Conservation (phyloP, 2,888 invertebrate genomes). For the Bursaphelenchus okinawaensis region DNA sequence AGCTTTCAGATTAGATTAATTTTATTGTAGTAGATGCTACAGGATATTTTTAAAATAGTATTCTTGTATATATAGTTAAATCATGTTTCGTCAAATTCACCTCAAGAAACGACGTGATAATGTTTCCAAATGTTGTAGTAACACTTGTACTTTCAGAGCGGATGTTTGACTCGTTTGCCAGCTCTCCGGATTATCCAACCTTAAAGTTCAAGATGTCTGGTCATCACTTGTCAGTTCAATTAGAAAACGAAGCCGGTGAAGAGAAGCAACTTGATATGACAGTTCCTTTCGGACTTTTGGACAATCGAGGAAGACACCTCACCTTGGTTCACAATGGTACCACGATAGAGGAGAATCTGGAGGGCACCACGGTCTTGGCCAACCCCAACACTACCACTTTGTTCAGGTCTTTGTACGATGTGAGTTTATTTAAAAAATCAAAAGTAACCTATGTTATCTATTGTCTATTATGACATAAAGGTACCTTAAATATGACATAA, state of each 20-base stretch:
- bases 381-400: slow-evolving; percentile 24
- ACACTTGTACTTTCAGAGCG: slow-evolving; percentile 19
- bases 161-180: slow-evolving; percentile 28
- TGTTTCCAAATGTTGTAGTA: slow-evolving; percentile 11
- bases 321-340: slow-evolving; percentile 15
- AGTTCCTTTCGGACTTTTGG: slow-evolving; percentile 25
- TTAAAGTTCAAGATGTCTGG: slow-evolving; percentile 11
- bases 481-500: no score
- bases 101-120: no score
- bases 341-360: slow-evolving; percentile 9
- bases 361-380: slow-evolving; percentile 23
- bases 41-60: no score
- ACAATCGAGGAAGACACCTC: slow-evolving; percentile 19
- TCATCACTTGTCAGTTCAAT: slow-evolving; percentile 3
- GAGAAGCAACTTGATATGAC: slow-evolving; percentile 4
- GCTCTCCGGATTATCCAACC: slow-evolving; percentile 10
- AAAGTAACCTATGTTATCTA: not conserved
- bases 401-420: slow-evolving; percentile 28
- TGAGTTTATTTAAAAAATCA: slow-evolving; percentile 11
- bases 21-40: slow-evolving; percentile 16
- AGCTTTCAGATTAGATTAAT: not conserved
- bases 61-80: no score
- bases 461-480: not conserved
- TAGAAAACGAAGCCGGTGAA: slow-evolving; percentile 5
- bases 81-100: no score